Evolutionary conservation across 2,888 invertebrate species (phyloP).

Genomic region (Thera britannica): DNA sequence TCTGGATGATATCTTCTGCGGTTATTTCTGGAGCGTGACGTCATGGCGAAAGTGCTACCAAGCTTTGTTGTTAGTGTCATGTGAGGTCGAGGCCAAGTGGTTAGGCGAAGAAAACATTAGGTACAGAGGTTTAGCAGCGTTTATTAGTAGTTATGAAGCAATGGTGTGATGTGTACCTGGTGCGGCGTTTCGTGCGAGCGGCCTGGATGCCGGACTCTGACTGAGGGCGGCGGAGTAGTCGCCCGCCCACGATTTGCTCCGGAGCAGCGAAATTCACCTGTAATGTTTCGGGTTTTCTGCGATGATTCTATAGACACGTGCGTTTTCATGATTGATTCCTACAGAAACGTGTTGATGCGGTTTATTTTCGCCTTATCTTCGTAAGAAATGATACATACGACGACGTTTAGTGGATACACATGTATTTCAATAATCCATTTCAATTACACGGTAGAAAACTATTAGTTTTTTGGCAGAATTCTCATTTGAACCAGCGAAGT

Average conservation of each 20-base stretch:
- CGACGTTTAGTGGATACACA: no score
- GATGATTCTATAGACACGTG: conserved; percentile 49
- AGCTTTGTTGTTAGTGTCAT: conserved; percentile 77
- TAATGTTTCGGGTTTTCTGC: conserved; percentile 63
- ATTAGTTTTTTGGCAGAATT: not conserved
- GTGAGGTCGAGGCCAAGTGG: conserved; percentile 67
- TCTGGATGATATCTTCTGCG: conserved; percentile 27
- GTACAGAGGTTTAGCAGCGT: conserved; percentile 62
- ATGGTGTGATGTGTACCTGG: conserved; percentile 69
- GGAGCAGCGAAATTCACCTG: conserved; percentile 68
- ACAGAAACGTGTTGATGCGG: conserved; percentile 15
- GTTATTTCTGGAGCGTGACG: conserved; percentile 79
- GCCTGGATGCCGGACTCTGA: conserved; percentile 79
- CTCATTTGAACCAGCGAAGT: not conserved
- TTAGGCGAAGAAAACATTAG: conserved; percentile 63
- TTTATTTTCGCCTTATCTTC: not conserved
- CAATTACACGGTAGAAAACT: not conserved
- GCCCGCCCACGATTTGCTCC: conserved; percentile 68
- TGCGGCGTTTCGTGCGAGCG: conserved; percentile 84
- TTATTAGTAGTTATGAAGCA: conserved; percentile 79
- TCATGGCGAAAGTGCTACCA: conserved; percentile 74
- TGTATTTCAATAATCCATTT: no score
- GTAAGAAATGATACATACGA: not conserved
- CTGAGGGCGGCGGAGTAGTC: conserved; percentile 60
- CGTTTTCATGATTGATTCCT: conserved; percentile 47